Evolutionary conservation across 2,888 invertebrate species (phyloP).

Genomic region (Phlogophora meticulosa): DNA sequence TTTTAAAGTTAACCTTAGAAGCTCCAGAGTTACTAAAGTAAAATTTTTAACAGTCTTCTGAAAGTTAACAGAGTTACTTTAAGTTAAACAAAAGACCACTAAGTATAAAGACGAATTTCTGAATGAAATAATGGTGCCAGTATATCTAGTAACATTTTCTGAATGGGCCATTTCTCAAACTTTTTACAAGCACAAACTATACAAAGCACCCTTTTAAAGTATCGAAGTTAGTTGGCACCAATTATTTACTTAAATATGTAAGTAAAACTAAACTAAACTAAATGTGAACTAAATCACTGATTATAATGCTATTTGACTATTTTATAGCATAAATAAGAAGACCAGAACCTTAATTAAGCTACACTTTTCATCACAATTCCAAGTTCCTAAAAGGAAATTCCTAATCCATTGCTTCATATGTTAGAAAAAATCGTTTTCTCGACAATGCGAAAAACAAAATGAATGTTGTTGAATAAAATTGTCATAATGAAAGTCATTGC

Average conservation of each 20-base stretch:
- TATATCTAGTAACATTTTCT: not conserved
- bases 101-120: not conserved
- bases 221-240: not conserved
- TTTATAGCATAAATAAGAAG: conserved; percentile 2
- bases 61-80: not conserved
- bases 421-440: too few relatives aligned
- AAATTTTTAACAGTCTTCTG: too few relatives aligned
- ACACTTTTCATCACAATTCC: too few relatives aligned
- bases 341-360: too few relatives aligned
- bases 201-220: not conserved
- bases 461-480: too few relatives aligned
- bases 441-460: too few relatives aligned
- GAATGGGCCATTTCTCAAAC: not conserved
- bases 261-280: not conserved
- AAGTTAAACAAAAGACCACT: not conserved
- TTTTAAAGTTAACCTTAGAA: conserved; percentile 8
- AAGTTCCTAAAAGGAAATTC: too few relatives aligned
- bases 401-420: too few relatives aligned
- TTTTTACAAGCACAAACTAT: not conserved
- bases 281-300: conserved; percentile 13
- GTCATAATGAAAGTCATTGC: too few relatives aligned
- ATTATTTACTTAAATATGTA: too few relatives aligned
- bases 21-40: not conserved
- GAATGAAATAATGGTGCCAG: not conserved
- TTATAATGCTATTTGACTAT: not conserved